A percentile compares a stretch with the other conserved stretches of the same genome.
phyloP scores from a whole-genome alignment of 2,797 vertebrate species.

The Diglossa cyanea region DNA sequence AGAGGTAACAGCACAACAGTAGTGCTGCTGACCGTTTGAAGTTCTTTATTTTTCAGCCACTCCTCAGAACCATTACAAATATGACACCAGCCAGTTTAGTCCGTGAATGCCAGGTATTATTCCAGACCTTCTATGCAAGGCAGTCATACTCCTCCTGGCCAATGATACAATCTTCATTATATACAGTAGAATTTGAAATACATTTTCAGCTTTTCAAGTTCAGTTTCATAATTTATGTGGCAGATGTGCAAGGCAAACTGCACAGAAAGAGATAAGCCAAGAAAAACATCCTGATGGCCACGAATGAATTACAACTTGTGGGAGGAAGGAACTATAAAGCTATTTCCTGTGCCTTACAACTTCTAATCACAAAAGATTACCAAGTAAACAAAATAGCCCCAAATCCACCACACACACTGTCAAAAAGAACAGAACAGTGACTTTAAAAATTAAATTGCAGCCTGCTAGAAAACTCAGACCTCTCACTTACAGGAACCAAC shows the following conservation, averaged over 20 bases:
- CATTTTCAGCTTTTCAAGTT: slow-evolving; percentile 69
- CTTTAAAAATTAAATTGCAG: background rate
- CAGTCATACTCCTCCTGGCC: background rate
- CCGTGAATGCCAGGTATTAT: background rate
- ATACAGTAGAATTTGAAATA: slow-evolving; percentile 35
- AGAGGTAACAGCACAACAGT: slow-evolving; percentile 30
- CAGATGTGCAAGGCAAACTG: slow-evolving; percentile 75
- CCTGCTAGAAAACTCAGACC: background rate
- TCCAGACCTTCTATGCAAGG: background rate
- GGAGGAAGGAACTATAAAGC: slow-evolving; percentile 76
- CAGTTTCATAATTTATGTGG: slow-evolving; percentile 70
- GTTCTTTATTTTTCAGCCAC: background rate
- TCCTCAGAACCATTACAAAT: background rate
- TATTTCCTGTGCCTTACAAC: slow-evolving; percentile 72
- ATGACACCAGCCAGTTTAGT: background rate
- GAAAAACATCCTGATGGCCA: slow-evolving; percentile 78
- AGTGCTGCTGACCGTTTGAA: background rate
- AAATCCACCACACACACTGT: slow-evolving; percentile 17
- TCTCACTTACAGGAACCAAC: background rate
- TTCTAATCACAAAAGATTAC: slow-evolving; percentile 64
- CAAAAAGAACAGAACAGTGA: slow-evolving; percentile 13
- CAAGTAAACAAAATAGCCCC: slow-evolving; percentile 62
- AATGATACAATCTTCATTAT: background rate
- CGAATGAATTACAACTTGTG: slow-evolving; percentile 69
- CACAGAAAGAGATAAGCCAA: slow-evolving; percentile 75